Evolutionary conservation across 2,888 invertebrate genomes (phyloP).

Genomic region (Chaetoderma sp.): DNA sequence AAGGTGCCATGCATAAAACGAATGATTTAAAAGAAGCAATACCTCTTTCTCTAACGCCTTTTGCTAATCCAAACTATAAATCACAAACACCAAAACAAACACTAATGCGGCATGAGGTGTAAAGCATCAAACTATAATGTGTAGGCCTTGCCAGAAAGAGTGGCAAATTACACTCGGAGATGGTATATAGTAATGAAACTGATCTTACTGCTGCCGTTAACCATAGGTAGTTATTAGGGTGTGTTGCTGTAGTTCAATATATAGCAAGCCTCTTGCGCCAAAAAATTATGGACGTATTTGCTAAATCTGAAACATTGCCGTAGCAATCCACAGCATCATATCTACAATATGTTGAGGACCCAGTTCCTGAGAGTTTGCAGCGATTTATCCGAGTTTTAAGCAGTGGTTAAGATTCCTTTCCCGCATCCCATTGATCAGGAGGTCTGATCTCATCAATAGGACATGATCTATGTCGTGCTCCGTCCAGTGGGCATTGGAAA

Average conservation of each 20-base stretch:
- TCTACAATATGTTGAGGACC: too few species aligned
- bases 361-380: neutral
- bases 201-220: neutral
- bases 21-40: neutral
- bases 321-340: neutral
- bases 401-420: neutral
- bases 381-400: neutral
- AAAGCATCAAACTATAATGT: too few species aligned
- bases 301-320: neutral
- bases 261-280: neutral
- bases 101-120: neutral
- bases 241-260: neutral
- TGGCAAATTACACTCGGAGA: neutral
- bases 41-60: too few species aligned
- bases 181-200: neutral
- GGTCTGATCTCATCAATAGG: neutral
- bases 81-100: constrained; percentile 8
- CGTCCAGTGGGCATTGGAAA: neutral
- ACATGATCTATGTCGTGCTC: too few species aligned
- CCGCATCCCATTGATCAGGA: neutral
- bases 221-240: neutral
- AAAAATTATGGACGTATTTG: neutral
- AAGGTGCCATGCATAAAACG: neutral
- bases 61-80: constrained; percentile 6
- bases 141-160: too few species aligned